These are phyloP conservation scores for Boleophthalmus pectinirostris DNA, from an alignment of 2,113 vertebrate species.

Conservation along the genomic window DNA sequence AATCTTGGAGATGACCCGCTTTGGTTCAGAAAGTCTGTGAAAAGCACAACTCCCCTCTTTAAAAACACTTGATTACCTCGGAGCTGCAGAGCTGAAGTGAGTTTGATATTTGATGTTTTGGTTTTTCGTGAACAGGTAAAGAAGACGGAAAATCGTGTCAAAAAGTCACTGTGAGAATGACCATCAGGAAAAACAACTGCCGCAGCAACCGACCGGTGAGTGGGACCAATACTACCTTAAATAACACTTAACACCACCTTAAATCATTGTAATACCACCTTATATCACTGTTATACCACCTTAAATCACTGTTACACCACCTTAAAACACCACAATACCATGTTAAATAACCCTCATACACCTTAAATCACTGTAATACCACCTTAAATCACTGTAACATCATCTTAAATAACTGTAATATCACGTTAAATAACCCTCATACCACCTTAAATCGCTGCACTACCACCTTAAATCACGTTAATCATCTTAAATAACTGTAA, in stretches of 20 bases:
- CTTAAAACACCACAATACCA: neutral
- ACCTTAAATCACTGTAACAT: too few relatives aligned
- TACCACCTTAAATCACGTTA: neutral
- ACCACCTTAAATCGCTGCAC: neutral
- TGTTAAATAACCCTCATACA: too few relatives aligned
- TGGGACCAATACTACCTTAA: neutral
- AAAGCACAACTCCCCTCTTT: neutral
- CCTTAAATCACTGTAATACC: too few relatives aligned
- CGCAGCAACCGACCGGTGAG: conserved; percentile 92
- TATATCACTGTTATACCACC: neutral
- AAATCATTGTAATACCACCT: neutral
- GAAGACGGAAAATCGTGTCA: conserved; percentile 98
- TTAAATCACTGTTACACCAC: neutral
- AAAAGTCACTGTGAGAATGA: conserved; percentile 98
- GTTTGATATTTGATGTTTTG: conserved; percentile 11
- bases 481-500: too few relatives aligned
- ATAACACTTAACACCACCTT: neutral
- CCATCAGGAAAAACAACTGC: conserved; percentile 97
- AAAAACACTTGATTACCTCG: neutral
- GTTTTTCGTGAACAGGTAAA: conserved; percentile 81
- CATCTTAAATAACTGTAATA: too few relatives aligned
- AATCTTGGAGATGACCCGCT: too few relatives aligned
- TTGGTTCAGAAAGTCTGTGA: neutral
- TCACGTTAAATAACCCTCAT: neutral
- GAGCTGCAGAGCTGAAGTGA: neutral